phyloP scores from a whole-genome alignment of 2,113 vertebrate genomes.

The Crotalus helleri region DNA sequence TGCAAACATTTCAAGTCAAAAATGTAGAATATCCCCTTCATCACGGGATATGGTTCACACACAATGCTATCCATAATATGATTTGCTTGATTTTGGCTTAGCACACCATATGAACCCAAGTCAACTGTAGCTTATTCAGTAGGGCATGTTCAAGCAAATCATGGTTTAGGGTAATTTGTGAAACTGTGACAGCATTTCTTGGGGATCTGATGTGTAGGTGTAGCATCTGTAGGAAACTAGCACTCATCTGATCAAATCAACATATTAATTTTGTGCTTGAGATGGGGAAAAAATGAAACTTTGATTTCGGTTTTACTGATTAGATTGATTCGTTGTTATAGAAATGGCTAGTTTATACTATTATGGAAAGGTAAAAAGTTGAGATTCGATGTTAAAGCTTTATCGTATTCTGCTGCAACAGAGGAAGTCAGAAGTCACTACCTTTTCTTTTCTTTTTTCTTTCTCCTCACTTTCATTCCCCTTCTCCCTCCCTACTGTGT shows the following conservation, averaged over 20 bases:
- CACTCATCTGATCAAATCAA: background rate
- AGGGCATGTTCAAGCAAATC: background rate
- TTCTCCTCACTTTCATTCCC: no score
- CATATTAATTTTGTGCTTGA: background rate
- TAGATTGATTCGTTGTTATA: no score
- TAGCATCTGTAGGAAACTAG: background rate
- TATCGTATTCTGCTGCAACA: no score
- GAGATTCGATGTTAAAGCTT: no score
- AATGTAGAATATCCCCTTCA: background rate
- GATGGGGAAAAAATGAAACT: no score
- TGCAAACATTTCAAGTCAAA: background rate
- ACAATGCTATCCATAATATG: background rate
- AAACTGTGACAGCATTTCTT: background rate
- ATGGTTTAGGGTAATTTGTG: background rate
- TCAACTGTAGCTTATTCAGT: background rate
- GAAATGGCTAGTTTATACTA: no score
- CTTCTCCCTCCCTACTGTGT: no score
- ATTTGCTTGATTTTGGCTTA: background rate
- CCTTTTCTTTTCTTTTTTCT: no score
- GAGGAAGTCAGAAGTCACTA: no score
- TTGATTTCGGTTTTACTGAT: no score
- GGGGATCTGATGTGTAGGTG: background rate
- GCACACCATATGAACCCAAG: background rate
- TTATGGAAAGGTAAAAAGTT: no score
- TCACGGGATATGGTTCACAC: background rate